These are phyloP conservation scores for Ifrita kowaldi DNA, from an alignment of 2,113 vertebrate species.

Conservation along the genomic window DNA sequence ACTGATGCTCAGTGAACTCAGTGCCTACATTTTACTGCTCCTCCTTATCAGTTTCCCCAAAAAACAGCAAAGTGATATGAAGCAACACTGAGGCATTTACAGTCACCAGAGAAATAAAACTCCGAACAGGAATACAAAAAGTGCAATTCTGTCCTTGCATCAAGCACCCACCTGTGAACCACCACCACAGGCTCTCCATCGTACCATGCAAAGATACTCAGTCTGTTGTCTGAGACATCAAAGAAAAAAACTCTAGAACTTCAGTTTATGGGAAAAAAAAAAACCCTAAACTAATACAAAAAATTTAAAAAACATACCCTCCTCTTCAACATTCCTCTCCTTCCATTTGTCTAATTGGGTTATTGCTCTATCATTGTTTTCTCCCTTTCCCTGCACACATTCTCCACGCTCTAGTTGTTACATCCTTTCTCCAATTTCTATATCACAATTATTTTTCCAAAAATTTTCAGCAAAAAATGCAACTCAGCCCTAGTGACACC, in stretches of 20 bases:
- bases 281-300: not conserved
- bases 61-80: not conserved
- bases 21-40: not conserved
- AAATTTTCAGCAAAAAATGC: not conserved
- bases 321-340: not conserved
- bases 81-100: not conserved
- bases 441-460: not conserved
- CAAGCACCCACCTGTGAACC: not conserved
- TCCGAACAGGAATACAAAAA: not conserved
- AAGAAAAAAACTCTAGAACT: not conserved
- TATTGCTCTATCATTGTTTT: not conserved
- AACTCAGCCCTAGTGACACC: not conserved
- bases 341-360: not conserved
- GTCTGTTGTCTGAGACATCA: not conserved
- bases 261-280: not conserved
- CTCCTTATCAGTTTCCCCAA: not conserved
- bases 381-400: not conserved
- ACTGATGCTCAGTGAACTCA: not conserved
- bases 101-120: not conserved
- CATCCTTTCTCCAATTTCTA: not conserved
- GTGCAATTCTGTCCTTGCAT: not conserved
- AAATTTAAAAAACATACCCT: fast-evolving
- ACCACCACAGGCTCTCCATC: not conserved
- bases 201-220: not conserved
- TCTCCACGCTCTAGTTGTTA: not conserved